These are phyloP conservation scores for Hypena proboscidalis DNA, from an alignment of 2,888 invertebrate genomes.

Conservation along the genomic window DNA sequence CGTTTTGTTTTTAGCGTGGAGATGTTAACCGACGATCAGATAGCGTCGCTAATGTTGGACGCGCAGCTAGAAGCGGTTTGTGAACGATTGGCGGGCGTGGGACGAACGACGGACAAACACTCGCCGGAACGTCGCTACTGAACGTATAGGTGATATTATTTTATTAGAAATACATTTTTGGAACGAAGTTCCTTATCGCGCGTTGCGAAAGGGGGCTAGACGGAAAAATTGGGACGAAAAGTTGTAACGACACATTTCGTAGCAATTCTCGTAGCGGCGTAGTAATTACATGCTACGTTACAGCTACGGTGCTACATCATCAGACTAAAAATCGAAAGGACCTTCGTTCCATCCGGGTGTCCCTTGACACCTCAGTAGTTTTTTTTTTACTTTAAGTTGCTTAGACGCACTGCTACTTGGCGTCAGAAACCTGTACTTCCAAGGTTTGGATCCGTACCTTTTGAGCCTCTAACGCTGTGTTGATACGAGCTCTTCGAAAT, in stretches of 20 bases:
- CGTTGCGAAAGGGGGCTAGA: too few species aligned
- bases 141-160: conserved; percentile 11
- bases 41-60: conserved; percentile 90
- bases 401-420: conserved; percentile 94
- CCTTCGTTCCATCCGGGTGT: too few species aligned
- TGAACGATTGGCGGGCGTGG: conserved; percentile 86
- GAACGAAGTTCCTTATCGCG: too few species aligned
- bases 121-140: conserved; percentile 32
- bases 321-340: too few species aligned
- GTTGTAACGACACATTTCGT: too few species aligned
- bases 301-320: too few species aligned
- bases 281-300: too few species aligned
- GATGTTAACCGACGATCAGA: conserved; percentile 91
- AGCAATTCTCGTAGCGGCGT: too few species aligned
- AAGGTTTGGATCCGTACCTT: conserved; percentile 91
- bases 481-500: conserved; percentile 97
- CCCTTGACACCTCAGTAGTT: too few species aligned
- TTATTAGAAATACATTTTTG: too few species aligned
- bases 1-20: conserved; percentile 84
- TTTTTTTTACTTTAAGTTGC: too few species aligned
- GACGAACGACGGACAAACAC: conserved; percentile 46
- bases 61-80: conserved; percentile 89
- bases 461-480: conserved; percentile 93
- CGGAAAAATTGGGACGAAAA: too few species aligned
- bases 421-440: conserved; percentile 91